Base-by-base conservation (phyloP, 2,113 vertebrate genomes). In the Prionailurus viverrinus region DNA sequence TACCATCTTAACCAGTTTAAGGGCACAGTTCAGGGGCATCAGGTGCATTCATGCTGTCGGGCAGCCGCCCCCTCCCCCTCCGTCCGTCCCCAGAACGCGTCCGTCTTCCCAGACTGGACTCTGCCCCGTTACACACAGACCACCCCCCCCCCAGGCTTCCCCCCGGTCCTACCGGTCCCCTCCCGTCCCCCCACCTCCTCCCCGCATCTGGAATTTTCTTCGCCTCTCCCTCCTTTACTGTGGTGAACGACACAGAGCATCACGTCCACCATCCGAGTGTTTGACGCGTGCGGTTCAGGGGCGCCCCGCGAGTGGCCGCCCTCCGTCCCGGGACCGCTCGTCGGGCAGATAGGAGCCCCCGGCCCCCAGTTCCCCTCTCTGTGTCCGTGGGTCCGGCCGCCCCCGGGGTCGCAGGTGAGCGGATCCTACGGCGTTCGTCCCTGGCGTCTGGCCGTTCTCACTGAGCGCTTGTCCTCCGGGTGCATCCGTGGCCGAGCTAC, bases 401-500 rank as follows among this genome's bases (percentile, higher is more conserved):
- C 3, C 2, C 63, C 9, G 0, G 73, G 61, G 73, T 39, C 12
- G 3, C 63, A 7, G 9, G 0, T 29, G 61, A 16, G 29, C 48
- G 21, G 73, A 10, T 36, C 63, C 11, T 11, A 0, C 0, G 1
- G 83, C 3, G 1, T 11, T 9, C 7, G 31, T 36, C 31, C 19
- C 29, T 19, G 10, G 51, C 0, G 2, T 23, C 63, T 0, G 31
- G 51, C 76, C 15, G 4, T 7, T 6, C 25, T 41, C 4, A 0
- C 23, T 7, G 33, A 15, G 4, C 11, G 4, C 1, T 0, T 15
- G 63, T 58, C 29, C 29, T 45, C 12, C 3, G 10, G 79, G 79
- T 14, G 16, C 36, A 0, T 36, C n/a, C 0, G 33, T 4, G 41
- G 51, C 0, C 0, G 27, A n/a, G 51, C 5, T 6, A 4, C 10